Conservation (phyloP, 2,113 vertebrate species). For the Nycticryphes semicollaris region DNA sequence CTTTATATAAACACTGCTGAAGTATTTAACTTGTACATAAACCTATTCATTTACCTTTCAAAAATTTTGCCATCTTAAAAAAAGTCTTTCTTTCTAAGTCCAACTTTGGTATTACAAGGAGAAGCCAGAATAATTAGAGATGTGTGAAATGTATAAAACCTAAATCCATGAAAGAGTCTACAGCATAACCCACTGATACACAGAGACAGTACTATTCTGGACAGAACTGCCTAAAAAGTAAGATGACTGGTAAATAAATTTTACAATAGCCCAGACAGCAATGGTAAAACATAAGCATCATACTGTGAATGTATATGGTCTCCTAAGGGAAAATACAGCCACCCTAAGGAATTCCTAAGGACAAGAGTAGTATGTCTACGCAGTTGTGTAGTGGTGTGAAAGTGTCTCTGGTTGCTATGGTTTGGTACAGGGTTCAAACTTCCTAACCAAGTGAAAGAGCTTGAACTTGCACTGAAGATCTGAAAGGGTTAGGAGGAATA, state of each 20-base stretch:
- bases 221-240: not conserved
- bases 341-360: not conserved
- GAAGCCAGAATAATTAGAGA: not conserved
- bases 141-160: not conserved
- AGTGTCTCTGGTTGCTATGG: not conserved
- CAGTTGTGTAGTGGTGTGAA: not conserved
- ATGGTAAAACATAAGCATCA: not conserved
- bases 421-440: not conserved
- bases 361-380: not conserved
- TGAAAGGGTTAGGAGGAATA: not conserved
- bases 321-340: accelerated
- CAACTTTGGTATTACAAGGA: not conserved
- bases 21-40: not conserved
- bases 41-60: not conserved
- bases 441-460: not conserved
- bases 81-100: not conserved
- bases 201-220: not conserved
- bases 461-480: not conserved
- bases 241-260: not conserved
- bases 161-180: not conserved
- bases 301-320: not conserved
- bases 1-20: not conserved
- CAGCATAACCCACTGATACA: not conserved
- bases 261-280: not conserved
- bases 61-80: not conserved